phyloP scores from a whole-genome alignment of 2,113 vertebrate genomes.

The Eurystomus gularis region DNA sequence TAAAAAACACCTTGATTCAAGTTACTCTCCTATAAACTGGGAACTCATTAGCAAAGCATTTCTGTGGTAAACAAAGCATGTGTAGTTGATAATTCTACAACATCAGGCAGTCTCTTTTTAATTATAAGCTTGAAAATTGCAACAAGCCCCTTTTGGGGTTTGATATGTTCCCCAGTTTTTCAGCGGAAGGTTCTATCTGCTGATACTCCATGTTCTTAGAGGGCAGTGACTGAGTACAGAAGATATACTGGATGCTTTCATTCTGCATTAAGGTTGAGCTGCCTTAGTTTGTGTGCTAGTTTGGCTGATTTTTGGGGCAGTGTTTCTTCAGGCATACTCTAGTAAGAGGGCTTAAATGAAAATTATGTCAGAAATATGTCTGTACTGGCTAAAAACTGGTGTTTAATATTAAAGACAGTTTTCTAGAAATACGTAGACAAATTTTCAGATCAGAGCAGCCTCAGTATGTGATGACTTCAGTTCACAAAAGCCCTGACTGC shows the following conservation, averaged over 20 bases:
- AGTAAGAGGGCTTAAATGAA: background rate
- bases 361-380: background rate
- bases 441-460: background rate
- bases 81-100: background rate
- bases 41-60: background rate
- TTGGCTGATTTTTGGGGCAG: background rate
- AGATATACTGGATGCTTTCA: background rate
- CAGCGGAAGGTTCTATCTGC: background rate
- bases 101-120: background rate
- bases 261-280: background rate
- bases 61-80: background rate
- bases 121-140: background rate
- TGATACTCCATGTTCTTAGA: background rate
- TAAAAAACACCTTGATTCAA: background rate
- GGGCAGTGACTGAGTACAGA: too few relatives aligned
- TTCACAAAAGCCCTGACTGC: background rate
- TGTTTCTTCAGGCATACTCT: background rate
- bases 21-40: background rate
- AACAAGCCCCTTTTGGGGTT: background rate
- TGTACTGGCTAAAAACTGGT: background rate
- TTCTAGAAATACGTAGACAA: background rate
- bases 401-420: background rate
- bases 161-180: background rate
- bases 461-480: background rate
- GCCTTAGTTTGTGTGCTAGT: background rate